Percentiles rank a stretch among this genome's conserved stretches.
Conservation (phyloP, 2,797 vertebrate genomes). For the Tangara arthus region DNA sequence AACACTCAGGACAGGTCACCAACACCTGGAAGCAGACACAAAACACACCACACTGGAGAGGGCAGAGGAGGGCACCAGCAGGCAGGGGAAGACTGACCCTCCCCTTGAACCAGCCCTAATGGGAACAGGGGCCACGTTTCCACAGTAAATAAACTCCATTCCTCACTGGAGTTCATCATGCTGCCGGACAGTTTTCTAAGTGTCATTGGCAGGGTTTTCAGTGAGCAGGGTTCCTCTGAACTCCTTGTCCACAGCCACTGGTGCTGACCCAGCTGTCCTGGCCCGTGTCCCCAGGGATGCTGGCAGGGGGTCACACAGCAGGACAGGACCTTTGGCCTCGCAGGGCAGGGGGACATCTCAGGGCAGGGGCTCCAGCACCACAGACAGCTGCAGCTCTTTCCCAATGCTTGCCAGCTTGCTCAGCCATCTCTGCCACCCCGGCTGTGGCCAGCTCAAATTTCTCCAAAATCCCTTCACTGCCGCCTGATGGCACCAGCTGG, state of each 20-base stretch:
- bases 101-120: neutral
- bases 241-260: neutral
- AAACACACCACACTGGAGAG: neutral
- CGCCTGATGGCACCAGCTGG: fast-evolving
- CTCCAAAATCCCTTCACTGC: neutral
- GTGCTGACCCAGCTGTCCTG: fast-evolving
- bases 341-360: neutral
- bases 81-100: fast-evolving
- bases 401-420: neutral
- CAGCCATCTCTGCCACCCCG: fast-evolving
- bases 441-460: neutral
- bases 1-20: neutral
- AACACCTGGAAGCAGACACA: neutral
- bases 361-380: neutral
- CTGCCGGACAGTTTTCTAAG: neutral
- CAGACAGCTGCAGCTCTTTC: neutral
- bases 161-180: neutral
- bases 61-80: neutral
- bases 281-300: neutral
- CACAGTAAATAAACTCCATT: neutral
- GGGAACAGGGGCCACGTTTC: fast-evolving
- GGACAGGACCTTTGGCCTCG: neutral
- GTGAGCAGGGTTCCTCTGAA: neutral
- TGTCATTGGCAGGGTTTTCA: neutral
- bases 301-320: fast-evolving